Evolutionary conservation across 2,797 vertebrate species (phyloP), one percentile per base, ranked within the genome.

Genomic region (Microcaecilia unicolor): DNA sequence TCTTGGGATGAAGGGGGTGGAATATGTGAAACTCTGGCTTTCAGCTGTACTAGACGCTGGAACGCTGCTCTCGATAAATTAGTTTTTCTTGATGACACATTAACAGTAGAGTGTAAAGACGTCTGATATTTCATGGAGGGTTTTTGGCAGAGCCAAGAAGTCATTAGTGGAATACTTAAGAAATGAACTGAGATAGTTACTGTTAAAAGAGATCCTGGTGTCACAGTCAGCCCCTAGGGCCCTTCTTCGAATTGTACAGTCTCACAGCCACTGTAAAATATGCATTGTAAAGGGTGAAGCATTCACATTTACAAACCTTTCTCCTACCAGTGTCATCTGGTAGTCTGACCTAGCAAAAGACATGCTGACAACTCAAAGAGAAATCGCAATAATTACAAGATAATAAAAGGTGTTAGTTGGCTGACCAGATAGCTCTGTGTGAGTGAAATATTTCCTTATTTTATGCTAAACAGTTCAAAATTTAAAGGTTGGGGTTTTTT

Each of bases 251-350:
- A n/a, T 25, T 34, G 25, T 21, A 21, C 48, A 17, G 23, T 28
- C 25, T 23, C 21, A 18, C 20, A 19, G 10, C n/a, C 21, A 31
- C 28, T 48, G 28, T 48, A 35, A 48, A 41, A 48, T 48, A 48
- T 41, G 24, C 32, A 24, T 16, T 24, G 32, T 23, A 27, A 41
- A 41, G 24, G 24, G 36, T 31, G 30, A 31, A 31, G 32, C 20
- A 34, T 19, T 24, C 24, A 48, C 13, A 21, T 35, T 21, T 22
- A 25, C 25, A 34, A 15, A 28, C 16, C 50, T 23, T n/a, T n/a
- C n/a, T n/a, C 13, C 14, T 25, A 43, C 3, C 41, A 23, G 5
- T 36, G 28, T n/a, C 15, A 13, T 15, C 24, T 18, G 32, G 28
- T 28, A 23, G 5, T 48, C 28, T 35, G 23, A 25, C 11, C 9